Percentiles rank a stretch among this genome's conserved stretches.
phyloP scores from a whole-genome alignment of 2,113 vertebrate species.

The Sorex fumeus region DNA sequence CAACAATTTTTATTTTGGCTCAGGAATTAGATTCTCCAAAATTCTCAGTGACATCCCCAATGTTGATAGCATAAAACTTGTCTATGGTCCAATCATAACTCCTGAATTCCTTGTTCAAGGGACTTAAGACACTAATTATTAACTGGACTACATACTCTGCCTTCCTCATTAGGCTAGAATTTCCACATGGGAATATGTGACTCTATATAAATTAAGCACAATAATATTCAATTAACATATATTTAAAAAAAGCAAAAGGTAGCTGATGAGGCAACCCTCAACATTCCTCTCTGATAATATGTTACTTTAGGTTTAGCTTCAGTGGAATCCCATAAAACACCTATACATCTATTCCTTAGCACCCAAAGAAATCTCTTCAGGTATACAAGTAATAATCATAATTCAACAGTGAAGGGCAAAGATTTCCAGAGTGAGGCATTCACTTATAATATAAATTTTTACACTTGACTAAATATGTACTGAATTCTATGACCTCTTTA shows the following conservation, averaged over 20 bases:
- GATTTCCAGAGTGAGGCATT: neutral
- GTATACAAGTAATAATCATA: neutral
- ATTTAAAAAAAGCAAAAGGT: neutral
- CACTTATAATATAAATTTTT: neutral
- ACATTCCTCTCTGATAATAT: accelerated
- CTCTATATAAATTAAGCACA: neutral
- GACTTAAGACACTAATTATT: too few species aligned
- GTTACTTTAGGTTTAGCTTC: neutral
- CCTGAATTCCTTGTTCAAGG: neutral
- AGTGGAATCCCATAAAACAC: neutral
- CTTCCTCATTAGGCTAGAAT: neutral
- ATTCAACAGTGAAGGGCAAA: neutral
- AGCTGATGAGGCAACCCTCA: neutral
- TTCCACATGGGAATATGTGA: neutral
- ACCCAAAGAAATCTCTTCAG: neutral
- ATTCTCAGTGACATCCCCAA: neutral
- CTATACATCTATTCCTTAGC: neutral
- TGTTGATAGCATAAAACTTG: neutral
- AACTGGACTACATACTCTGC: neutral
- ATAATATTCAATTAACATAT: neutral
- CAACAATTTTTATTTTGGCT: neutral
- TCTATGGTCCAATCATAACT: neutral
- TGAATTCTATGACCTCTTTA: neutral
- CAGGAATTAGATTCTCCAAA: neutral
- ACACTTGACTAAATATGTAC: neutral